These are phyloP conservation scores for Calliphora vomitoria DNA, from an alignment of 2,888 invertebrate genomes.

Conservation along the genomic window DNA sequence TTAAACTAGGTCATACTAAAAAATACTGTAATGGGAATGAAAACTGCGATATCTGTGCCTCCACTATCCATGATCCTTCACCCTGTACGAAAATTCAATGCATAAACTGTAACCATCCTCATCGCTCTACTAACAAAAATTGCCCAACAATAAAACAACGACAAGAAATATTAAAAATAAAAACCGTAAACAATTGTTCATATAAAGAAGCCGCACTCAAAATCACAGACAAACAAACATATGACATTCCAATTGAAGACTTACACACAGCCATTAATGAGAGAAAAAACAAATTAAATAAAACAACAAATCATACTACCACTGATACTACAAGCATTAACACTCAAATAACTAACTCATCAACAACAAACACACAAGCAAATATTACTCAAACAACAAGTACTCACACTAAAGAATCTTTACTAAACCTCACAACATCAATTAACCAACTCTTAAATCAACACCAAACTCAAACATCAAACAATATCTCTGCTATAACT, in stretches of 20 bases:
- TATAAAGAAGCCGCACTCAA: slow-evolving; percentile 3
- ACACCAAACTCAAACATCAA: too few relatives aligned
- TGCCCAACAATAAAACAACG: not conserved
- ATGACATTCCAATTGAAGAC: not conserved
- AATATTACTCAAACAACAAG: too few relatives aligned
- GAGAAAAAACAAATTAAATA: not conserved
- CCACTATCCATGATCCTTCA: not conserved
- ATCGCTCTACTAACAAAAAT: not conserved
- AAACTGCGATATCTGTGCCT: slow-evolving; percentile 3
- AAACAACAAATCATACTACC: not conserved
- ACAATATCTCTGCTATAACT: not conserved
- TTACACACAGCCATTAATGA: not conserved
- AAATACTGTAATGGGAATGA: not conserved
- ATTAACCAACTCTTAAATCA: not conserved
- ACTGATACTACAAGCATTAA: not conserved
- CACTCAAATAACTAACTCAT: not conserved
- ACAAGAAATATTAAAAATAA: slow-evolving; percentile 1
- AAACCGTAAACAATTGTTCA: not conserved
- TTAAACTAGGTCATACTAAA: not conserved
- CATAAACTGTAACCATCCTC: not conserved
- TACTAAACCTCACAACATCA: not conserved
- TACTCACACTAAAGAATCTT: not conserved
- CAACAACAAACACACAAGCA: not conserved
- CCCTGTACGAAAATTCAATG: slow-evolving; percentile 1
- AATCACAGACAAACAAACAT: not conserved